A percentile compares a stretch with the other conserved stretches of the same genome.
Conservation (phyloP, 2,113 vertebrate genomes). For the Trogon surrucura region DNA sequence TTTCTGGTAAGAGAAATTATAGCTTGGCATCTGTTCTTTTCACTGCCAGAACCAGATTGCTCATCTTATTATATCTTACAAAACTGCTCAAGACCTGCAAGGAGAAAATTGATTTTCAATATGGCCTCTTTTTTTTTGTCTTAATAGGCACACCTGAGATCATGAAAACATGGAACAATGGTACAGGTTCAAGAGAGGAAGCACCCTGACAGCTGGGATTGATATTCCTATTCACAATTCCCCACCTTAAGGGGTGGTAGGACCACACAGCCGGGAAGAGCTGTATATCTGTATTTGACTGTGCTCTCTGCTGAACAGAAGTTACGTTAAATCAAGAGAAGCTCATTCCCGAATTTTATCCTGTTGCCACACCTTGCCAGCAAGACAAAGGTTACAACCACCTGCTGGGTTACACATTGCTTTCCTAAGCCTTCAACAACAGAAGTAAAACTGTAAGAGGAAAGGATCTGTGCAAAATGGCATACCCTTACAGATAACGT, state of each 20-base stretch:
- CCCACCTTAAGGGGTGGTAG: background rate
- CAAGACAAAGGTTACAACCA: background rate
- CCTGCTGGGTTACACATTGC: background rate
- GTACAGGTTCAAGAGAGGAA: background rate
- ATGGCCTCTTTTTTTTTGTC: constrained; percentile 14
- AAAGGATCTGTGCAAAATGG: background rate
- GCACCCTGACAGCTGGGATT: background rate
- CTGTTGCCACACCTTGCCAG: background rate
- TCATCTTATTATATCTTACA: constrained; percentile 70
- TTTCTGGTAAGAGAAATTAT: constrained; percentile 66
- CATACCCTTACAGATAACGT: background rate
- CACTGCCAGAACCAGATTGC: constrained; percentile 71
- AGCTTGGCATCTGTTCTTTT: constrained; percentile 70
- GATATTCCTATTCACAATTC: background rate
- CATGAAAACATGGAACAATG: background rate
- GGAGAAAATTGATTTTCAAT: constrained; percentile 70
- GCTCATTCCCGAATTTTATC: background rate
- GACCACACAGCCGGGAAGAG: background rate
- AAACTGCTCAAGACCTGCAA: constrained; percentile 64
- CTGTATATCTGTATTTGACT: background rate
- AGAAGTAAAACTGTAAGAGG: background rate
- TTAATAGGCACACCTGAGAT: constrained; percentile 47
- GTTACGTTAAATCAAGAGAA: background rate
- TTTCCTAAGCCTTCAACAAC: background rate
- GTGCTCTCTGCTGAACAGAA: background rate